Evolutionary conservation across 1,140 invertebrate species (phyloP).

Genomic region (Hormaphis cornu): DNA sequence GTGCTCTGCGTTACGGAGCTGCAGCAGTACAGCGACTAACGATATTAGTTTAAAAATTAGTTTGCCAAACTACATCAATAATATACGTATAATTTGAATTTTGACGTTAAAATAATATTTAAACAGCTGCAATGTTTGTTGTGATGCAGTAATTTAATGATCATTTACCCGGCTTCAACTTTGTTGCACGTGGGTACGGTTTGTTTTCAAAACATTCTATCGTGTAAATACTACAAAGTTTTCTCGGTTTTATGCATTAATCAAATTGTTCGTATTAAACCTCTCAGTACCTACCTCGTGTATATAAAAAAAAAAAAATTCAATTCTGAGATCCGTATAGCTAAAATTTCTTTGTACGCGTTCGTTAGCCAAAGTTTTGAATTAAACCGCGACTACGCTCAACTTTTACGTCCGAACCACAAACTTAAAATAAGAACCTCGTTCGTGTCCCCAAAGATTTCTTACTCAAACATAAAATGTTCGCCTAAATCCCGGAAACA

Average conservation of each 20-base stretch:
- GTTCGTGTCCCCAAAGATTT: not conserved
- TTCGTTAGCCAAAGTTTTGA: slow-evolving; percentile 11
- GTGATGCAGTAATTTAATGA: slow-evolving; percentile 8
- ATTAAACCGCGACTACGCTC: not conserved
- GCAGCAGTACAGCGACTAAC: not conserved
- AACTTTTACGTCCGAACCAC: not conserved
- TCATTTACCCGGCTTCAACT: not conserved
- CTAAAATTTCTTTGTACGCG: not conserved
- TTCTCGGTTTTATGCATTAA: slow-evolving; percentile 5
- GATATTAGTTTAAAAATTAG: not conserved
- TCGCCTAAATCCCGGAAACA: not conserved
- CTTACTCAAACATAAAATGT: not conserved
- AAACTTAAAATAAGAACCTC: not conserved
- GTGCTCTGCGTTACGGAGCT: no score
- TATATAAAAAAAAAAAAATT: not conserved
- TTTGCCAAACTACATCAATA: slow-evolving; percentile 10
- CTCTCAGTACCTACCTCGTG: no score
- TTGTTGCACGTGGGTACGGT: not conserved
- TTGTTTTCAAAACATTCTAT: slow-evolving; percentile 7
- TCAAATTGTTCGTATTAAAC: not conserved
- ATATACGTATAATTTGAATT: no score
- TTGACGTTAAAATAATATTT: slow-evolving; percentile 9
- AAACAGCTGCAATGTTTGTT: slow-evolving; percentile 2
- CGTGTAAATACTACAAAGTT: slow-evolving; percentile 5
- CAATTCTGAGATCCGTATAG: not conserved